Percentiles rank a stretch among this genome's conserved stretches.
Conservation (phyloP, 1,140 invertebrate genomes). For the Pectinophora gossypiella region DNA sequence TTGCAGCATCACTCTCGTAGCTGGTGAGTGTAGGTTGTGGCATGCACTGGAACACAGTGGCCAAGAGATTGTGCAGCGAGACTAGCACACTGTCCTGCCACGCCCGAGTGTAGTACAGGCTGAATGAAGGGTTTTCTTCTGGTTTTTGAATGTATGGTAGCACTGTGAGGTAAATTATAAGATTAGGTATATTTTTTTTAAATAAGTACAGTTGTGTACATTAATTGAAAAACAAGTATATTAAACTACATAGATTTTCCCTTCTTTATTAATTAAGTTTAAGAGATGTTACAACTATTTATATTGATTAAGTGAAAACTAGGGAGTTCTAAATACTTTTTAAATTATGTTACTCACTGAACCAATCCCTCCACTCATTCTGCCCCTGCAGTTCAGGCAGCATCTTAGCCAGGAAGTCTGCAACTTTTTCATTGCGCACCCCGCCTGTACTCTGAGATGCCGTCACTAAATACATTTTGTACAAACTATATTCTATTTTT, state of each 20-base stretch:
- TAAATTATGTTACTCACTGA: conserved; percentile 91
- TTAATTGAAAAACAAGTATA: too few species aligned
- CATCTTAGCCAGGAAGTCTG: conserved; percentile 94
- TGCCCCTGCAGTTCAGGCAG: conserved; percentile 91
- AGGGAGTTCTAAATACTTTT: too few species aligned
- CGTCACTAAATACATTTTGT: conserved; percentile 93
- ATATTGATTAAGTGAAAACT: too few species aligned
- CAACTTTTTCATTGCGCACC: conserved; percentile 89
- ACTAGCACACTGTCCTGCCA: conserved; percentile 97
- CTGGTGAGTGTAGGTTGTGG: conserved; percentile 88
- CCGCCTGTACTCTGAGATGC: conserved; percentile 81
- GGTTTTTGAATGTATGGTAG: conserved; percentile 94
- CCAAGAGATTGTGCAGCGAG: conserved; percentile 96
- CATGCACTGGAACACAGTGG: conserved; percentile 92
- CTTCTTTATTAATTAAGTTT: not conserved
- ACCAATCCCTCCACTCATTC: conserved; percentile 97
- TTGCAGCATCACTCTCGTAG: conserved; percentile 89
- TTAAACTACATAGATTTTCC: too few species aligned
- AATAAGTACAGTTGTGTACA: too few species aligned
- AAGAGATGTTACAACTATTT: too few species aligned
- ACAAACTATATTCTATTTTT: conserved; percentile 91
- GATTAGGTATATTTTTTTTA: not conserved
- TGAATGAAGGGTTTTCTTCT: conserved; percentile 91
- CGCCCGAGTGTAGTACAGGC: conserved; percentile 92
- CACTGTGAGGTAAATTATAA: conserved; percentile 76